Evolutionary conservation across 2,888 invertebrate genomes (phyloP).

Genomic region (Helicoverpa assulta): DNA sequence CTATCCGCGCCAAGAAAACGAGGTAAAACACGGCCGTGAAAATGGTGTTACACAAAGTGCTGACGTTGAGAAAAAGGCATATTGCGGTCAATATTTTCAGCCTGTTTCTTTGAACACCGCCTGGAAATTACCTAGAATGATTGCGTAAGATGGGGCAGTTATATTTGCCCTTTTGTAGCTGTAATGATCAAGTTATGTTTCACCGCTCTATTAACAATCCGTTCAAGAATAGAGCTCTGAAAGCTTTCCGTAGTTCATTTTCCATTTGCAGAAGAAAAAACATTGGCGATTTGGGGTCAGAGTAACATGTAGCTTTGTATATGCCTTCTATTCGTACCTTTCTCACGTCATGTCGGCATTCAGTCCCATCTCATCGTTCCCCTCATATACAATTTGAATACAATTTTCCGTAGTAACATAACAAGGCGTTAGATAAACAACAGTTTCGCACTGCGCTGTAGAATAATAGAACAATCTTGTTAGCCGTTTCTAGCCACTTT

Average conservation of each 20-base stretch:
- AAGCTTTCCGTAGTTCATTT: neutral
- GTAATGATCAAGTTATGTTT: neutral
- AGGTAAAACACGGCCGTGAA: too few species aligned
- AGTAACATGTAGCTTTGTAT: too few species aligned
- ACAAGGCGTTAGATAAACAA: neutral
- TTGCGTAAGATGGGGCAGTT: conserved; percentile 2
- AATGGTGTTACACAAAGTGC: neutral
- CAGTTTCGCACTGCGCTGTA: neutral
- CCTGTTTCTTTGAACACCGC: neutral
- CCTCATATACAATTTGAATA: conserved; percentile 1
- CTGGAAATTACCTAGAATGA: neutral
- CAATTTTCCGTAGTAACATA: conserved; percentile 2
- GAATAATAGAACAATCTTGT: neutral
- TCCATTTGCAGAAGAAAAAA: neutral
- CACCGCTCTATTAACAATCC: neutral
- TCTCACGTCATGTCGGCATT: neutral
- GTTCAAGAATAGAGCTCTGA: neutral
- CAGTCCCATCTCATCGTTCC: neutral
- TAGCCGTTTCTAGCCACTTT: neutral
- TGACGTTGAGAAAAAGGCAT: neutral
- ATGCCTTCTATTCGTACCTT: neutral
- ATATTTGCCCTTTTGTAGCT: conserved; percentile 1
- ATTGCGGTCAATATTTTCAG: conserved; percentile 1
- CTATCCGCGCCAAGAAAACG: neutral
- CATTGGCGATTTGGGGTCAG: neutral